Evolutionary conservation across 2,113 vertebrate species (phyloP), one percentile per base, ranked within the genome.

Genomic region (Misgurnus mizolepis): DNA sequence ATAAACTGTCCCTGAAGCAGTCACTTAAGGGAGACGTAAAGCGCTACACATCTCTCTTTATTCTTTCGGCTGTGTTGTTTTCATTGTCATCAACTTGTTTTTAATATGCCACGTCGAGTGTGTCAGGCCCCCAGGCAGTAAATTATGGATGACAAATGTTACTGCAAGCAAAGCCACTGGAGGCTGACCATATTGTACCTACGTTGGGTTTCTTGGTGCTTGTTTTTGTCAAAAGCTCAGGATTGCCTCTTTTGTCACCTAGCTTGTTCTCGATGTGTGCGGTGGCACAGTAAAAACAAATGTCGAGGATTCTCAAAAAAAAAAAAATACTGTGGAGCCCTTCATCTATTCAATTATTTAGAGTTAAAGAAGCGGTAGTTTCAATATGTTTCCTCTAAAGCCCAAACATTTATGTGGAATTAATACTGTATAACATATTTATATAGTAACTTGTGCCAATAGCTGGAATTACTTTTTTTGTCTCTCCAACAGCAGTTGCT

Each of bases 1-100:
- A 88, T 92, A 92, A 93, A 93, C 92, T 93, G 90, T 94, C 92
- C 93, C 93, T 84, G 91, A 93, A 93, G 92, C 91, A 92, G 90
- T 89, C 87, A 89, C 85, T 89, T 88, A 89, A 85, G 85, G 89
- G 84, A 90, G 88, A 88, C 88, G 89, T 93, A 91, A 91, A 91
- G 92, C 87, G 88, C 85, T 83, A 81, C 74, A 78, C 79, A 64
- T 82, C 58, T 79, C 81, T 89, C 89, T 74, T 85, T 72, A 56
- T 18, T 3, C 55, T n/a, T 58, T 58, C 81, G 82, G 76, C 87
- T 86, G 85, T 81, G 83, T 89, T 90, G 88, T 90, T 92, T 91
- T 85, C 82, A 87, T 78, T 85, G 76, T 86, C 80, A 82, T 85
- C 79, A 82, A 76, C 81, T 84, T 82, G 75, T 88, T 85, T 83